Conservation (phyloP, 2,797 vertebrate species). For the Oreochromis grahami region DNA sequence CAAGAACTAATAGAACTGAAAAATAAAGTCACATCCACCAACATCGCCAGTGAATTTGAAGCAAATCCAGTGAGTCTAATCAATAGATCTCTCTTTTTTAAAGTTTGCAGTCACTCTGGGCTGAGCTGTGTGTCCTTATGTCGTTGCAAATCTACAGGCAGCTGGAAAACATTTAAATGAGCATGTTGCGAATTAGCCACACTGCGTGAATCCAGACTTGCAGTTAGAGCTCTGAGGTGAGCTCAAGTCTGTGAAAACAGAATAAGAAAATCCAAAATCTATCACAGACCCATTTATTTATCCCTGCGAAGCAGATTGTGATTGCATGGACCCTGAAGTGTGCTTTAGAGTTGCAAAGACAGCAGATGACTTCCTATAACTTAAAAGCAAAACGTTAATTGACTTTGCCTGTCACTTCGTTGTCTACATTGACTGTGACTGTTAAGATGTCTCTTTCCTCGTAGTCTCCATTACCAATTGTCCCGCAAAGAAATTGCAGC, state of each 20-base stretch:
- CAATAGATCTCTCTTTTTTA: background rate
- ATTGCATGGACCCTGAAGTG: background rate
- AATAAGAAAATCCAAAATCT: background rate
- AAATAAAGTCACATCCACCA: background rate
- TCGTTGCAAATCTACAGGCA: background rate
- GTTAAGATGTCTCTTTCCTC: background rate
- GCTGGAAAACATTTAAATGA: background rate
- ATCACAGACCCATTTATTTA: background rate
- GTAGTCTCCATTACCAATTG: background rate
- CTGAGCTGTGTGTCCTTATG: background rate
- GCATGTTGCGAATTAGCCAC: background rate
- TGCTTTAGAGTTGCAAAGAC: background rate
- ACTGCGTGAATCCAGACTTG: background rate
- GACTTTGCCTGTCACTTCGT: background rate
- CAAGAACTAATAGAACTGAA: background rate
- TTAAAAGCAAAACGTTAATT: background rate
- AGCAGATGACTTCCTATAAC: background rate
- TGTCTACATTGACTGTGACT: background rate
- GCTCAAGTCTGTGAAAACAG: background rate
- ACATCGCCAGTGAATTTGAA: background rate
- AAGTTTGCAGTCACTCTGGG: background rate
- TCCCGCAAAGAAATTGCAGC: accelerated
- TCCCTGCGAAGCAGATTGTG: background rate
- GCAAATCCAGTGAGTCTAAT: background rate
- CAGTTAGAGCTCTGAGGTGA: background rate